Base-by-base conservation (phyloP, 2,888 invertebrate genomes). In the Lasioglossum lativentre region DNA sequence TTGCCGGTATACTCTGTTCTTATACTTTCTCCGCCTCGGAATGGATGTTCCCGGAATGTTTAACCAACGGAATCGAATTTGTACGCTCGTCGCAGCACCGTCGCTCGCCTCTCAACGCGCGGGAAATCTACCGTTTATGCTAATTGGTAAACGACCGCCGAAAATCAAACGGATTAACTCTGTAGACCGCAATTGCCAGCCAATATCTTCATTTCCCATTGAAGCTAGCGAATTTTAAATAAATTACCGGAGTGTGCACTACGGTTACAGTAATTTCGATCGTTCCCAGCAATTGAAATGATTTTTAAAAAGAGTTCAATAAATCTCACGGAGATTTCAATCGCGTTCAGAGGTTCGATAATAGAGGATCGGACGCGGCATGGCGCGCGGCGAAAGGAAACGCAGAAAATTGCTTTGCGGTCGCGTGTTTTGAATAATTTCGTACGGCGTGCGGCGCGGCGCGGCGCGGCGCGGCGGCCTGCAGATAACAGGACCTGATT, bases 361-460 rank as follows among this genome's bases (percentile, higher is more conserved):
- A 71, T 42, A 30, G 1, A 45, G 23, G 10, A 23, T 12, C 68
- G 34, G n/a, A 23, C 23, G 34, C 19, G 6, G 23, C 52, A 19
- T 0, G 47, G 3, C 52, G 52, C 34, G 19, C 4, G 5, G 30
- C 45, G 27, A 27, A 27, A 68, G 70, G 42, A 42, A 72, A 75
- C 19, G 80, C 70, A 47, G 78, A 80, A 83, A 80, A 80, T 79
- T 73, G 72, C 38, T 70, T 74, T 27, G 47, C 42, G 63, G 63
- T 75, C 63, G 77, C 16, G 42, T 59, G 59, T 76, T 79, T 27
- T 68, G 75, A 73, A 78, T 83, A 79, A 85, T 83, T 74, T 77
- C 30, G 56, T 8, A 2, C 59, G 63, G 19, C 52, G 56, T n/a
- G n/a, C n/a, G n/a, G n/a, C n/a, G 52, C 52, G 52, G 14, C 0